phyloP scores from a whole-genome alignment of 2,797 vertebrate species.

The Pseudomugil tenellus region DNA sequence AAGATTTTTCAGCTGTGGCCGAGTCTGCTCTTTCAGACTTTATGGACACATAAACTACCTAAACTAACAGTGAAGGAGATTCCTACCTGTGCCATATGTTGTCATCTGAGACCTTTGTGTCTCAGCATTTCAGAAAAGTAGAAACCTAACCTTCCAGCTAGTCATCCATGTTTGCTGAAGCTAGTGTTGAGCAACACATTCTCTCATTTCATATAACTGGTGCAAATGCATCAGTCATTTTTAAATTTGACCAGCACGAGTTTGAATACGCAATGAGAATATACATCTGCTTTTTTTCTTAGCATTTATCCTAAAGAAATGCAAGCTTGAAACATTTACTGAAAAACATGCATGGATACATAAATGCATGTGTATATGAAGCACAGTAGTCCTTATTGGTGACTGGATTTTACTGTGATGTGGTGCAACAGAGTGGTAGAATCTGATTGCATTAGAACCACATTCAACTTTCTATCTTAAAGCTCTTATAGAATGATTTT shows the following conservation, averaged over 20 bases:
- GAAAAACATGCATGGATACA: too few species aligned
- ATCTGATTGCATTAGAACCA: too few species aligned
- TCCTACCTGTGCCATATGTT: conserved; percentile 39
- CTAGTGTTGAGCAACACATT: conserved; percentile 41
- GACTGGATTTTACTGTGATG: too few species aligned
- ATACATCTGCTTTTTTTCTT: background rate
- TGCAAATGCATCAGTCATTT: conserved; percentile 41
- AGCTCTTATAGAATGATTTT: too few species aligned
- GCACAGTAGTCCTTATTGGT: too few species aligned
- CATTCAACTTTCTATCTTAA: too few species aligned
- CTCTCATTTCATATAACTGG: conserved; percentile 42
- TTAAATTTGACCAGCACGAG: conserved; percentile 19
- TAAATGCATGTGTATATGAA: too few species aligned
- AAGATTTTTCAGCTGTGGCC: conserved; percentile 10
- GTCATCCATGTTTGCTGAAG: conserved; percentile 33
- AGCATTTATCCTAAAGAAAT: too few species aligned
- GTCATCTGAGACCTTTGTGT: conserved; percentile 63
- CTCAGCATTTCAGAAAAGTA: conserved; percentile 60
- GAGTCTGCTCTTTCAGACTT: conserved; percentile 67
- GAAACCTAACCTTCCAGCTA: conserved; percentile 35
- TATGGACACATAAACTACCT: conserved; percentile 35
- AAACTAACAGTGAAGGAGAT: conserved; percentile 61
- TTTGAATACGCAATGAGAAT: too few species aligned
- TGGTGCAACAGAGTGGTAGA: too few species aligned
- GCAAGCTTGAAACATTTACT: too few species aligned